Evolutionary conservation across 1,140 invertebrate species (phyloP).

Genomic region (Drosophila seguyi): DNA sequence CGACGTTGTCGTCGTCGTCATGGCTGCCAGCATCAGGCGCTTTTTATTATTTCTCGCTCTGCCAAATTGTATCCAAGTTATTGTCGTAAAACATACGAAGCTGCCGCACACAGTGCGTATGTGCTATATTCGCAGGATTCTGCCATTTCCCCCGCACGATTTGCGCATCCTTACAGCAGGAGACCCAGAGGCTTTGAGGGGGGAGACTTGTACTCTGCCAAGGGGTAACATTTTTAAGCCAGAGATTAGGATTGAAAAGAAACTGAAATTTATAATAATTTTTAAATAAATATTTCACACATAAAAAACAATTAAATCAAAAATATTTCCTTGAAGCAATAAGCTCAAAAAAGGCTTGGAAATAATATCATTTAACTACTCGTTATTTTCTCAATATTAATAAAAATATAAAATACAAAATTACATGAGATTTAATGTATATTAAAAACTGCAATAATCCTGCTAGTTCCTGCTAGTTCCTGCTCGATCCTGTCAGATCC

Average conservation of each 20-base stretch:
- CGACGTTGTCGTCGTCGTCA: conserved; percentile 32
- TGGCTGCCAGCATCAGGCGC: conserved; percentile 55
- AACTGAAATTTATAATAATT: background rate
- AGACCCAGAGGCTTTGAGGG: conserved; percentile 21
- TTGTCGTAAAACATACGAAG: conserved; percentile 76
- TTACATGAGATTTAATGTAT: background rate
- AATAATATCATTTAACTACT: no score
- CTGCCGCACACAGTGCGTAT: conserved; percentile 66
- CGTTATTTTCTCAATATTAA: no score
- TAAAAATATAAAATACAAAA: no score
- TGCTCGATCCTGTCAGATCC: background rate
- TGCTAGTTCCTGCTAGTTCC: no score
- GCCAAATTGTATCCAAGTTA: conserved; percentile 79
- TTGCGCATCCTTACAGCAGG: conserved; percentile 10
- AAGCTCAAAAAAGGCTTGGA: no score
- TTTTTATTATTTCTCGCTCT: conserved; percentile 72
- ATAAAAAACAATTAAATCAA: no score
- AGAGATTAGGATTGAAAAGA: background rate
- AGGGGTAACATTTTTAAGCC: background rate
- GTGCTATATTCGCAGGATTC: conserved; percentile 54
- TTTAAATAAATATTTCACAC: no score
- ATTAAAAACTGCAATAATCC: background rate
- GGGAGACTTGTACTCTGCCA: conserved; percentile 24
- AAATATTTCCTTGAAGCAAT: no score
- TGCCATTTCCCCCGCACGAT: background rate